Evolutionary conservation across 2,797 vertebrate species (phyloP).

Genomic region (Somateria mollissima): DNA sequence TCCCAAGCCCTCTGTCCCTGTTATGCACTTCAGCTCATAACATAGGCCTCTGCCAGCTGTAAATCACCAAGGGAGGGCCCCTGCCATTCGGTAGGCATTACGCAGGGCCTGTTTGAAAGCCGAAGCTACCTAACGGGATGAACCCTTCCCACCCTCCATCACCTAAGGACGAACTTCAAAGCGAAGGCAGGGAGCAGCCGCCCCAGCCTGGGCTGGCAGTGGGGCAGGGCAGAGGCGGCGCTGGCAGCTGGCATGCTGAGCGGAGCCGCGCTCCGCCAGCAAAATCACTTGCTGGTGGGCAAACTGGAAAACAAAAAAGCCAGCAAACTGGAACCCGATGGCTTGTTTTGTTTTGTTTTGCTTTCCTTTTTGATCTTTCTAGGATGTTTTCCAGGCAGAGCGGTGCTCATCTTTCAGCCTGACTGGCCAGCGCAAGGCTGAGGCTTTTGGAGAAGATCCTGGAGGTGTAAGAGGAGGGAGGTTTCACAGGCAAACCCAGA

Average conservation of each 20-base stretch:
- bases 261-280: accelerated
- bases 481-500: background rate
- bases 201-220: background rate
- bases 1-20: background rate
- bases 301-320: background rate
- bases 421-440: background rate
- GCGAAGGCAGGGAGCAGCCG: background rate
- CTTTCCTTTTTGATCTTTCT: background rate
- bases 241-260: no score
- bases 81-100: background rate
- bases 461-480: background rate
- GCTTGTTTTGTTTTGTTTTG: no score
- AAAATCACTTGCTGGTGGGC: accelerated
- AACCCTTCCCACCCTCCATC: background rate
- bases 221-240: background rate
- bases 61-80: background rate
- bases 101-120: background rate
- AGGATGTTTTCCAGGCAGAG: background rate
- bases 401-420: accelerated
- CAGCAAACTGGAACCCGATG: background rate
- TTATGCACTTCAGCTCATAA: accelerated
- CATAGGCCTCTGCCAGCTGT: background rate
- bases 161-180: background rate
- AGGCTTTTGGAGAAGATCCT: background rate
- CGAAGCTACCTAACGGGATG: background rate